A percentile compares a stretch with the other conserved stretches of the same genome.
Evolutionary conservation across 2,888 invertebrate species (phyloP).

Genomic region (Mythimna impura): DNA sequence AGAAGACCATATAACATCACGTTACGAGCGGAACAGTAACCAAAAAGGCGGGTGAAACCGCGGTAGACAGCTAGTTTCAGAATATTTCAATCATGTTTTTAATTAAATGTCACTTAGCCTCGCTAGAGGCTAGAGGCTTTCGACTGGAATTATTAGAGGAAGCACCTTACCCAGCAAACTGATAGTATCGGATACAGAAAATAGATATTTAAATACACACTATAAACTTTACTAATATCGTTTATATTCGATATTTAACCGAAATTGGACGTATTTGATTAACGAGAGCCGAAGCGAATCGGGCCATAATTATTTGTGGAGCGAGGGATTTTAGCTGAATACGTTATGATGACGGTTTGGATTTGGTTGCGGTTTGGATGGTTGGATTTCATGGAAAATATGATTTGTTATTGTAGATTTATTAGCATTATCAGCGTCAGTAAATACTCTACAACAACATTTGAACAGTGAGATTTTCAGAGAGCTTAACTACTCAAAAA

Average conservation of each 20-base stretch:
- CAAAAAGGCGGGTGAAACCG: too few relatives aligned
- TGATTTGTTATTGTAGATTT: not conserved
- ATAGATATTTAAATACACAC: not conserved
- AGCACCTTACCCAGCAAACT: too few relatives aligned
- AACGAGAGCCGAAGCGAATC: not conserved
- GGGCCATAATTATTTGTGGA: not conserved
- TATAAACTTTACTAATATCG: not conserved
- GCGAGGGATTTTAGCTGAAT: not conserved
- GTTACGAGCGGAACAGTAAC: too few relatives aligned
- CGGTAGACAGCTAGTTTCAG: too few relatives aligned
- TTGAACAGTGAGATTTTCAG: too few relatives aligned
- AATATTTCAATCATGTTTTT: too few relatives aligned
- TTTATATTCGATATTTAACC: slow-evolving; percentile 1
- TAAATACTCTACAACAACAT: not conserved
- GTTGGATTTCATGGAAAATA: not conserved
- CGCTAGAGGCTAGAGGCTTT: too few relatives aligned
- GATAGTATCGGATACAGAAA: too few relatives aligned
- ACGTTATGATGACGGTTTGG: not conserved
- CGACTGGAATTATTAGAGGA: too few relatives aligned
- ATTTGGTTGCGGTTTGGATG: slow-evolving; percentile 2
- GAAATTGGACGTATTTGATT: slow-evolving; percentile 11
- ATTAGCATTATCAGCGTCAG: not conserved
- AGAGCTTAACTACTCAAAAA: too few relatives aligned
- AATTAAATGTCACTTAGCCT: too few relatives aligned
- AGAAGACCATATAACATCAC: too few relatives aligned